Base-by-base conservation (phyloP, 37 sponge, comb jelly and placozoan genomes). In the Lycopodina hypogea region DNA sequence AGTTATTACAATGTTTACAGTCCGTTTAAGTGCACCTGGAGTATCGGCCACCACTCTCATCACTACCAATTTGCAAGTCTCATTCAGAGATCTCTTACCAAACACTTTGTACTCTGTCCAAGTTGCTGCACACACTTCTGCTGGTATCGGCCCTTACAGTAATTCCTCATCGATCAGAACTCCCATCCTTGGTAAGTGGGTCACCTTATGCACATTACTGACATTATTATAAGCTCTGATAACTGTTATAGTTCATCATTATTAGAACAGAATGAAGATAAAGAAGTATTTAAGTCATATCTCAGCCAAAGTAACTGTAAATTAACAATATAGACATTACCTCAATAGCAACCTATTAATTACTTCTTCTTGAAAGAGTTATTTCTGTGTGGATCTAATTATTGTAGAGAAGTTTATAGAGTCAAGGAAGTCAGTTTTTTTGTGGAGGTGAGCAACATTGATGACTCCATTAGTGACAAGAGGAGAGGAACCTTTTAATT, bases 1-100 rank as follows among this genome's bases (percentile, higher is more conserved):
- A 15, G 38, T 82, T 24, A 51, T 82, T n/a, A 19, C 66, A 45
- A 74, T 66, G n/a, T 82, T 66, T 38, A 36, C 21, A 33, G 33
- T 74, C 57, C 26, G 28, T 9, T 41, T 68, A 11, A 9, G 26
- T 15, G 15, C 28, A 22, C 18, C n/a, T 28, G 11, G 8, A 9
- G 8, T 11, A 22, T 22, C 15, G 64, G 26, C 64, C 8, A 62
- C 64, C 9, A 22, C 9, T 8, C 64, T 62, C 64, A 62, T 9
- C 64, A 62, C 28, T 28, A 24, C 64, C 12, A 12, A 19, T 17
- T 19, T 17, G 17, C 55, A 53, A 12, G 17, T 19, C 12, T 12
- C 26, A 28, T 28, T 62, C 64, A 62, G 26, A 9, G 24, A 62
- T 22, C 64, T 62, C 28, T 56, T 48, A 48, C 78, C 78, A 9